Base-by-base conservation (phyloP, 2,113 vertebrate species). In the Notechis scutatus region DNA sequence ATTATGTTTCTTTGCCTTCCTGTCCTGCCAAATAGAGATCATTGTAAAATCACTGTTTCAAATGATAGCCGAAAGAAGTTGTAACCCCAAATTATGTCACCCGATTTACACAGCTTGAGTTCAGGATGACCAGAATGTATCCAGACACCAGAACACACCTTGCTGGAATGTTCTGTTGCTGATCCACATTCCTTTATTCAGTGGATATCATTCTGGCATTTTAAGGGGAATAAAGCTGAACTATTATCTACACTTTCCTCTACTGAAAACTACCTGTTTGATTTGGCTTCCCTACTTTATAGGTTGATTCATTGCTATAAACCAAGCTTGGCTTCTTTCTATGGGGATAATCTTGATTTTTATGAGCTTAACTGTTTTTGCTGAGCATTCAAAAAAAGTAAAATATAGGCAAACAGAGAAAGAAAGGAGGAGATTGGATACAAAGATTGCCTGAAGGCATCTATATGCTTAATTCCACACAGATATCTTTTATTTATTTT, bases 261-360 rank as follows among this genome's bases (percentile, higher is more conserved):
- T 93, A 91, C 95, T 94, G 96, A 97, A 97, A 12, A 96, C 95
- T 97, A 96, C 94, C 93, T 96, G 95, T 97, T 97, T 97, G 97
- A 97, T 97, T 98, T 86, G 97, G 96, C 96, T 97, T 96, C 96
- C 42, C 94, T 93, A 90, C 96, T 97, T 98, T 97, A 98, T 97
- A 95, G 93, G 93, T 69, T 97, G 96, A 98, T 95, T 98, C 97
- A 98, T 96, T 89, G 89, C 96, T 97, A 96, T 98, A 97, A 98
- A 97, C 93, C 92, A 95, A 96, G 96, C 91, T 21, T 93, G 92
- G 95, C 50, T 92, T 94, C 89, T 93, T 89, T 89, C 86, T 94
- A 95, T 95, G 94, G 96, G 95, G 93, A 96, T 94, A 93, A 95
- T 92, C 92, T 91, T 96, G 95, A 96, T 95, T 88, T 93, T 97